Evolutionary conservation across 2,113 vertebrate species (phyloP).

Genomic region (Nannobrachium achirus): DNA sequence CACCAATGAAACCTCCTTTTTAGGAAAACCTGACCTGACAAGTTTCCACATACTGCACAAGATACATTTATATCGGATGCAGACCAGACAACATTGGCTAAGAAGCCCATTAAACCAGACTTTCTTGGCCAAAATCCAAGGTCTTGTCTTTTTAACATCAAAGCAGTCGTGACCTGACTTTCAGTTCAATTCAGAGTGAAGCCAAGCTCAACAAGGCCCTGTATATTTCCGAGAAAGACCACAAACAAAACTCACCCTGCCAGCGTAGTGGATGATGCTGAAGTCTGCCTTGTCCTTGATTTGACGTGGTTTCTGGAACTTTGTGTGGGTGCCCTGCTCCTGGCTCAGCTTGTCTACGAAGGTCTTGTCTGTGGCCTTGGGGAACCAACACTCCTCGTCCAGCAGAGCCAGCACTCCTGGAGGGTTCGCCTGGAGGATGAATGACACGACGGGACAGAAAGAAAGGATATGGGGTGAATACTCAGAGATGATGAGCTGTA

Average conservation of each 20-base stretch:
- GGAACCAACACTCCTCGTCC: slow-evolving; percentile 99
- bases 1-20: too few species aligned
- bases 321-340: slow-evolving; percentile 95
- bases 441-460: slow-evolving; percentile 1
- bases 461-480: background rate
- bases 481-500: background rate
- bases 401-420: slow-evolving; percentile 93
- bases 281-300: slow-evolving; percentile 98
- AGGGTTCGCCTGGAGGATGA: slow-evolving; percentile 86
- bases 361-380: slow-evolving; percentile 97
- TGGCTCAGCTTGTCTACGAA: slow-evolving; percentile 97
- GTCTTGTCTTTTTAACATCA: background rate
- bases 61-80: too few species aligned
- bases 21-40: background rate
- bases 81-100: background rate
- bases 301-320: slow-evolving; percentile 95
- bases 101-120: background rate
- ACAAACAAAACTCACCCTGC: slow-evolving; percentile 82
- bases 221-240: background rate
- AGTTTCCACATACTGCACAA: background rate
- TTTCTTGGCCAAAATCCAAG: background rate
- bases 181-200: background rate
- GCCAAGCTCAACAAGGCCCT: too few species aligned
- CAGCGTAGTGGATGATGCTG: slow-evolving; percentile 98
- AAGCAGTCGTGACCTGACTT: background rate